Percentiles rank a stretch among this genome's conserved stretches.
phyloP scores from a whole-genome alignment of 2,888 invertebrate genomes.

The Aspidiotus rigidus region DNA sequence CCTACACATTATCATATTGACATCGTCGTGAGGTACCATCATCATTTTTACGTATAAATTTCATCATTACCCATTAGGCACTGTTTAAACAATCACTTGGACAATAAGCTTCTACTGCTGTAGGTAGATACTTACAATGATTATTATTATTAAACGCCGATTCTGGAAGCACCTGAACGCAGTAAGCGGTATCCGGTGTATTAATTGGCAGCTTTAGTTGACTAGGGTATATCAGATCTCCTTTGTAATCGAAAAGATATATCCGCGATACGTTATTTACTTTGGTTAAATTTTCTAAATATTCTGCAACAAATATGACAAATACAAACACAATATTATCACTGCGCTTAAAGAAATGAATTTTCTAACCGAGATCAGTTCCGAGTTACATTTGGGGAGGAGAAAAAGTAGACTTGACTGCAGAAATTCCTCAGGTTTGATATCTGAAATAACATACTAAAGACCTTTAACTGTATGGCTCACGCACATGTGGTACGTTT shows the following conservation, averaged over 20 bases:
- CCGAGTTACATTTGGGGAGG: too few species aligned
- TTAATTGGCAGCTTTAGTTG: conserved; percentile 25
- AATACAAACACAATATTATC: background rate
- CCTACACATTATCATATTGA: too few species aligned
- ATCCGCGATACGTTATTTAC: conserved; percentile 13
- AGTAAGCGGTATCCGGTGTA: conserved; percentile 25
- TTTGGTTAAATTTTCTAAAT: conserved; percentile 11
- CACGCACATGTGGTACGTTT: too few species aligned
- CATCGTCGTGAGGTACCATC: too few species aligned
- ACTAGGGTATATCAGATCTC: conserved; percentile 30
- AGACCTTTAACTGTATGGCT: too few species aligned
- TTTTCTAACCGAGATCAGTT: too few species aligned
- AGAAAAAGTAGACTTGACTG: too few species aligned
- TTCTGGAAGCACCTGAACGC: conserved; percentile 28
- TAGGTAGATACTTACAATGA: conserved; percentile 13
- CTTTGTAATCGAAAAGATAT: conserved; percentile 30
- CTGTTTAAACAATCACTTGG: background rate
- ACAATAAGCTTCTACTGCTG: background rate
- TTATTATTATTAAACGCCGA: conserved; percentile 10
- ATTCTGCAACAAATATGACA: conserved; percentile 3
- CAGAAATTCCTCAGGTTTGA: too few species aligned
- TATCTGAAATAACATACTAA: too few species aligned
- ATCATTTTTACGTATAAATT: too few species aligned
- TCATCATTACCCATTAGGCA: too few species aligned
- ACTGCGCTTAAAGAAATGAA: too few species aligned